Evolutionary conservation across 1,140 invertebrate genomes (phyloP).

Genomic region (Ruditapes philippinarum): DNA sequence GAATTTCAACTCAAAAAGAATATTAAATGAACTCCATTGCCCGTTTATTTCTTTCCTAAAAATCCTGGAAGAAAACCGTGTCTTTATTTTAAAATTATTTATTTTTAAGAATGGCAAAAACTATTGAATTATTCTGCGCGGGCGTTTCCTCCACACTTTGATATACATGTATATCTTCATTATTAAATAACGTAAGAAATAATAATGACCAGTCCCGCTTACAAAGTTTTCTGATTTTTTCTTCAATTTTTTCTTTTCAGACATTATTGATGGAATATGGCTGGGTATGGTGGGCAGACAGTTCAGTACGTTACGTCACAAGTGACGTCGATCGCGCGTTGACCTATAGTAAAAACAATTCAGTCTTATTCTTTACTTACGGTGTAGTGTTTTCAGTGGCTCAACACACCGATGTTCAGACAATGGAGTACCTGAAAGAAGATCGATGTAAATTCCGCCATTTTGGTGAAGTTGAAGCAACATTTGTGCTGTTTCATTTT

Average conservation of each 20-base stretch:
- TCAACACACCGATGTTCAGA: conserved; percentile 41
- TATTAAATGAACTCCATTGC: no score
- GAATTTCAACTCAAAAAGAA: no score
- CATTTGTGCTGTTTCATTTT: conserved; percentile 53
- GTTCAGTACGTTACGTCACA: conserved; percentile 41
- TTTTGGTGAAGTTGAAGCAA: conserved; percentile 59
- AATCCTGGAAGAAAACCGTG: no score
- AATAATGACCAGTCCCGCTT: background rate
- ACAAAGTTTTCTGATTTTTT: no score
- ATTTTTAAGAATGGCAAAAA: background rate
- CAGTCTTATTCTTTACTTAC: conserved; percentile 60
- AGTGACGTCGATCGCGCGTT: conserved; percentile 33
- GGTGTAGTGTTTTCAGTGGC: conserved; percentile 41
- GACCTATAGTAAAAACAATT: conserved; percentile 33
- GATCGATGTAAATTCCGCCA: conserved; percentile 61
- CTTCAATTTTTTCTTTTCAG: background rate
- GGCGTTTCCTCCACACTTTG: background rate
- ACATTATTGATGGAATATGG: conserved; percentile 6
- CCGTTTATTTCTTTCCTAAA: no score
- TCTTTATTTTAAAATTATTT: no score
- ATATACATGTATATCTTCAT: background rate
- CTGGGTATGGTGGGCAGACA: conserved; percentile 65
- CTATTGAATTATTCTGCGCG: background rate
- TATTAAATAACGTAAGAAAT: background rate
- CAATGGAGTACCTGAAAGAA: conserved; percentile 41